Evolutionary conservation across 2,888 invertebrate genomes (phyloP).

Genomic region (Pseudoips prasinana): DNA sequence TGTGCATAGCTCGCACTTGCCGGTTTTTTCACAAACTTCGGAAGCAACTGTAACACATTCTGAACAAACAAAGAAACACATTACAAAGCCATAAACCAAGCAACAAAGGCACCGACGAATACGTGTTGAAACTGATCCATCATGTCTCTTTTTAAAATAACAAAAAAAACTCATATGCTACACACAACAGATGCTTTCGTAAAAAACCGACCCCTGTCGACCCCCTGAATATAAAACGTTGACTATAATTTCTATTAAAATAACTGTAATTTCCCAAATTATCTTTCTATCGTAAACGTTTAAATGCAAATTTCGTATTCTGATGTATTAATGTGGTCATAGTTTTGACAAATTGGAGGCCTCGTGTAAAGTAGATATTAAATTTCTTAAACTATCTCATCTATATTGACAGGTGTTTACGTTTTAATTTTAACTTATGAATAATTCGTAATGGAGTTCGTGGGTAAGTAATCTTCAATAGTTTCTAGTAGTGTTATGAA

Average conservation of each 20-base stretch:
- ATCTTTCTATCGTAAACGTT: constrained; percentile 65
- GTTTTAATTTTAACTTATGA: constrained; percentile 4
- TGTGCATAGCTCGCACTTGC: constrained; percentile 26
- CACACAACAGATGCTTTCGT: constrained; percentile 78
- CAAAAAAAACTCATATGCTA: constrained; percentile 74
- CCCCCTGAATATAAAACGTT: constrained; percentile 55
- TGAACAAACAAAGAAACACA: constrained; percentile 80
- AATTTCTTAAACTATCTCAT: constrained; percentile 41
- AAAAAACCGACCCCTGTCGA: constrained; percentile 72
- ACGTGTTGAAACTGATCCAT: constrained; percentile 82
- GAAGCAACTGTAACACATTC: constrained; percentile 69
- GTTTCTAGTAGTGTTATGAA: too few relatives aligned
- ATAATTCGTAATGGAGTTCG: too few relatives aligned
- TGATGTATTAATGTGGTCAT: constrained; percentile 67
- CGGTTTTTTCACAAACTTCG: constrained; percentile 51
- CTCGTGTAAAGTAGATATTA: constrained; percentile 46
- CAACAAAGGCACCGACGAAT: constrained; percentile 78
- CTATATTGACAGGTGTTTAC: constrained; percentile 40
- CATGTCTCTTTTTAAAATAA: constrained; percentile 81
- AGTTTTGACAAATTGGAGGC: constrained; percentile 66
- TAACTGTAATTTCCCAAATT: constrained; percentile 71
- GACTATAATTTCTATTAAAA: constrained; percentile 70
- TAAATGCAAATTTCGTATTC: constrained; percentile 73
- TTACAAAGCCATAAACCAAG: constrained; percentile 78
- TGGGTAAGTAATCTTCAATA: too few relatives aligned